Conservation (phyloP, 2,113 vertebrate genomes). For the Zosterops japonicus region DNA sequence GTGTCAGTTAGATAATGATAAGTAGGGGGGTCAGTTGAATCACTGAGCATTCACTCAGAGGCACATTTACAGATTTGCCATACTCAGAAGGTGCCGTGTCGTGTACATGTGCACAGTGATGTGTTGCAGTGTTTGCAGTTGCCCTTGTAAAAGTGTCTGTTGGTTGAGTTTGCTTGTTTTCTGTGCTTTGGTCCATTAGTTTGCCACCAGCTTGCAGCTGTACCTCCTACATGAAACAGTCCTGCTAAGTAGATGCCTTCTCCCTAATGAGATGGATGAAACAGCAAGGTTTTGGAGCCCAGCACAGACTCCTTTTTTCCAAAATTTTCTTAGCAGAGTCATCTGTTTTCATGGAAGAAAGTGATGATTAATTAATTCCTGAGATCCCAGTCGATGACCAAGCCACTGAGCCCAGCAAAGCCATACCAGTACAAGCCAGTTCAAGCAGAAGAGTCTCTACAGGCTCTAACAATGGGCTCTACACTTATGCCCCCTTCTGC, state of each 20-base stretch:
- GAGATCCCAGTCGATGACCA: fast-evolving
- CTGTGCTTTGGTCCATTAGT: neutral
- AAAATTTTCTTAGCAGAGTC: neutral
- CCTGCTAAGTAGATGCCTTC: neutral
- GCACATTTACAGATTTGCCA: neutral
- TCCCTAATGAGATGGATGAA: neutral
- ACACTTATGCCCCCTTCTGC: neutral
- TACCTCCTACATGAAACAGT: neutral
- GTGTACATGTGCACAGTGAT: fast-evolving
- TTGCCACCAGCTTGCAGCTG: neutral
- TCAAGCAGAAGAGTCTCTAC: neutral
- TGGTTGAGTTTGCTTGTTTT: neutral
- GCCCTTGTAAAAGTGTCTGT: neutral
- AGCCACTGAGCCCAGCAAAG: neutral
- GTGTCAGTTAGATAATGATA: neutral
- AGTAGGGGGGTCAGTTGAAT: neutral
- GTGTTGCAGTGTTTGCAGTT: fast-evolving
- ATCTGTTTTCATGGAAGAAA: neutral
- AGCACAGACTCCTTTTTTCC: neutral
- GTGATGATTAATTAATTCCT: neutral
- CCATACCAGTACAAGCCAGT: neutral
- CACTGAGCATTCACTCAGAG: neutral
- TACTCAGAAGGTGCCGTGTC: fast-evolving
- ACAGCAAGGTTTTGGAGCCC: neutral
- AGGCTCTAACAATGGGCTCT: neutral